A percentile compares a stretch with the other conserved stretches of the same genome.
Conservation (phyloP, 2,888 invertebrate genomes). For the Tenthredo distinguenda region DNA sequence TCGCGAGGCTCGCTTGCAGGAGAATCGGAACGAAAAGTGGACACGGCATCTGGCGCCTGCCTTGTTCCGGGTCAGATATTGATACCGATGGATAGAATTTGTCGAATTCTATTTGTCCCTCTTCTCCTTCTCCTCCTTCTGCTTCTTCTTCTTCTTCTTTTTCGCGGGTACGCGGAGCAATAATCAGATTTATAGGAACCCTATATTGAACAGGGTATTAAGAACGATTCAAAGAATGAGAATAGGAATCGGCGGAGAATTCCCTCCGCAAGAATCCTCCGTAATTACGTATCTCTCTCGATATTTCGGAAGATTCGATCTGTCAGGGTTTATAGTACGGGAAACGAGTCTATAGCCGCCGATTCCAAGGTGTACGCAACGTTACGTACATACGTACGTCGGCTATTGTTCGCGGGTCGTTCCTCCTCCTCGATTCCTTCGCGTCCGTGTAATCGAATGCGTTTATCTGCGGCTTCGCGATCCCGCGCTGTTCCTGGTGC, state of each 20-base stretch:
- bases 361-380: background rate
- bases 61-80: constrained; percentile 17
- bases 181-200: constrained; percentile 39
- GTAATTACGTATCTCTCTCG: constrained; percentile 3
- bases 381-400: background rate
- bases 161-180: background rate
- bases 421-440: background rate
- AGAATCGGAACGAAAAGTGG: background rate
- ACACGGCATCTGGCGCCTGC: background rate
- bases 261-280: background rate
- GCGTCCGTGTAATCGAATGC: constrained; percentile 34
- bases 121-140: background rate
- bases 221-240: background rate
- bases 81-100: constrained; percentile 18
- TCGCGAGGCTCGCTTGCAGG: background rate
- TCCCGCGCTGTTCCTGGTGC: background rate
- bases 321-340: background rate
- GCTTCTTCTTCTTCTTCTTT: background rate
- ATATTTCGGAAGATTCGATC: constrained; percentile 24
- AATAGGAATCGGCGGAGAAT: background rate
- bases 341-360: background rate
- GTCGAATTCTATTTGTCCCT: background rate
- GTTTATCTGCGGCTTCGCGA: constrained; percentile 45
- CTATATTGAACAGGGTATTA: constrained; percentile 16
- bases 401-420: constrained; percentile 6